A percentile compares a stretch with the other conserved stretches of the same genome.
phyloP scores from a whole-genome alignment of 2,797 vertebrate genomes.

The Carapus acus region DNA sequence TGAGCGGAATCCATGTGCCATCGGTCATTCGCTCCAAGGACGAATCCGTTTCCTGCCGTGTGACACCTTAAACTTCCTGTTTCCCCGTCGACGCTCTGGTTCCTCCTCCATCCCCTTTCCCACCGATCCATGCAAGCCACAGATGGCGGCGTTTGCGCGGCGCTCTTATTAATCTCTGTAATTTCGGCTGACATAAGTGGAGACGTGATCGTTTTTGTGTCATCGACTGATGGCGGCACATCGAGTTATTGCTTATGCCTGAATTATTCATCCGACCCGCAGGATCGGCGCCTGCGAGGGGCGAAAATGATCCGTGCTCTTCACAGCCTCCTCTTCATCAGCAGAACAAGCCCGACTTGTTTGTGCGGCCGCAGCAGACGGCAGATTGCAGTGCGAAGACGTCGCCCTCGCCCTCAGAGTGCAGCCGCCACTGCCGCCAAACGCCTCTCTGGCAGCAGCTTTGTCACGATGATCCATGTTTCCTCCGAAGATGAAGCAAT shows the following conservation, averaged over 20 bases:
- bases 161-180: slow-evolving; percentile 68
- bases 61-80: no score
- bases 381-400: no score
- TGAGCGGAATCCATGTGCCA: no score
- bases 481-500: no score
- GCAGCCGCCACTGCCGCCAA: no score
- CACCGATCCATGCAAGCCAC: slow-evolving; percentile 61
- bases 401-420: no score
- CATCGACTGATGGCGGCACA: slow-evolving; percentile 48
- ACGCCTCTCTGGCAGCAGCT: no score
- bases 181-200: slow-evolving; percentile 60
- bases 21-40: no score
- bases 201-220: slow-evolving; percentile 64
- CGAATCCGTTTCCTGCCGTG: no score
- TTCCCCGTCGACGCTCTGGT: no score
- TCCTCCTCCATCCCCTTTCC: slow-evolving; percentile 46
- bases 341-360: slow-evolving; percentile 44
- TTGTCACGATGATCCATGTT: no score
- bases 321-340: slow-evolving; percentile 44
- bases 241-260: slow-evolving; percentile 64
- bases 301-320: slow-evolving; percentile 50
- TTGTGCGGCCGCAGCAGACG: no score
- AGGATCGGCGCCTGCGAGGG: slow-evolving; percentile 46
- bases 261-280: slow-evolving; percentile 66
- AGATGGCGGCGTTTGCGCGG: slow-evolving; percentile 58